Evolutionary conservation across 2,113 vertebrate genomes (phyloP).

Genomic region (Nibea albiflora): DNA sequence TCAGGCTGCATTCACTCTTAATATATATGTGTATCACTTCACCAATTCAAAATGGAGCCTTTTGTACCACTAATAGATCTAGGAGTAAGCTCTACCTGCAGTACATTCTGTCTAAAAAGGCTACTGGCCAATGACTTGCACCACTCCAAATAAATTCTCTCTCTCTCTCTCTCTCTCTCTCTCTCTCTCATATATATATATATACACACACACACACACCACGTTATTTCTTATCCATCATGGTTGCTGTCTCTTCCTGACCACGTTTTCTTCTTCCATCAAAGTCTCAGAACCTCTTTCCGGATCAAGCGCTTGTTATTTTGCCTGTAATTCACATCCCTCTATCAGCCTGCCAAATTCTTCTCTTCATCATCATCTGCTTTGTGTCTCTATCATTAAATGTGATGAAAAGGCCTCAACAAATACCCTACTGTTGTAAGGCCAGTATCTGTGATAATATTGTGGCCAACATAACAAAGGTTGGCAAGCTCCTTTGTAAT

Average conservation of each 20-base stretch:
- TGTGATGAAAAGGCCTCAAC: not conserved
- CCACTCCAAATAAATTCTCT: too few species aligned
- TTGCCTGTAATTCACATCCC: not conserved
- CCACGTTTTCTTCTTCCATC: not conserved
- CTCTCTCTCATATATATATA: too few species aligned
- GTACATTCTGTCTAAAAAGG: too few species aligned
- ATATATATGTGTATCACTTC: too few species aligned
- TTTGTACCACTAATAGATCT: too few species aligned
- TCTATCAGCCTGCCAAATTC: not conserved
- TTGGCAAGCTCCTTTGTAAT: not conserved
- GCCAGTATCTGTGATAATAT: not conserved
- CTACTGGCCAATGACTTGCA: too few species aligned
- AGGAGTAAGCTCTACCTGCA: too few species aligned
- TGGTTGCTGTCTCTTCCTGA: not conserved
- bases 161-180: too few species aligned
- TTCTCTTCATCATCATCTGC: not conserved
- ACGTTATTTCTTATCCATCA: not conserved
- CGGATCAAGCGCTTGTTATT: not conserved
- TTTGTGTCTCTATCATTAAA: not conserved
- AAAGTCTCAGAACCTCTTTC: not conserved
- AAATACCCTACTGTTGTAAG: not conserved
- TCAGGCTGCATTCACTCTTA: too few species aligned
- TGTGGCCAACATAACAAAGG: not conserved
- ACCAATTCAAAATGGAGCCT: too few species aligned
- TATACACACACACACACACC: too few species aligned